phyloP scores from a whole-genome alignment of 1,140 invertebrate genomes.

The Drosophila lowei region DNA sequence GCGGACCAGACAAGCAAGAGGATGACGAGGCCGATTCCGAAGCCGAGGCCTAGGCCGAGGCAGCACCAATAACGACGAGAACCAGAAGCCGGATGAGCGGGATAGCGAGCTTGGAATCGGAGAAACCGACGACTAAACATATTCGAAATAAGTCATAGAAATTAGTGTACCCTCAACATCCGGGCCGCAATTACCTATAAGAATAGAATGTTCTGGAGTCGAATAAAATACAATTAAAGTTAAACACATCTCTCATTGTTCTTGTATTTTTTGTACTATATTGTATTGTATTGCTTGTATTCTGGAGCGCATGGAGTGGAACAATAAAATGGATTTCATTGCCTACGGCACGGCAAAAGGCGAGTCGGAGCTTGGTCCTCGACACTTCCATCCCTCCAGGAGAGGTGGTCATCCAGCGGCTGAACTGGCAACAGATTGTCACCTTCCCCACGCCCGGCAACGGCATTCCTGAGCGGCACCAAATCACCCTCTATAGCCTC shows the following conservation, averaged over 20 bases:
- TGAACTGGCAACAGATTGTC: conserved; percentile 97
- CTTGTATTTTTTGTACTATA: too few relatives aligned
- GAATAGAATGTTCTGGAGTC: too few relatives aligned
- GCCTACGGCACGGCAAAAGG: conserved; percentile 94
- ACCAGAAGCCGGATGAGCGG: conserved; percentile 10
- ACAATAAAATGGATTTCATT: conserved; percentile 96
- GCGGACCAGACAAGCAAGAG: conserved; percentile 32
- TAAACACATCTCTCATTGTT: too few relatives aligned
- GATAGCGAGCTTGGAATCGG: conserved; percentile 21
- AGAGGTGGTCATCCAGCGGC: conserved; percentile 93
- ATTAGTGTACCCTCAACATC: background rate
- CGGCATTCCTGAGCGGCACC: too few relatives aligned
- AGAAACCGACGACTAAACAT: conserved; percentile 40
- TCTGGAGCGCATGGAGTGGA: conserved; percentile 94
- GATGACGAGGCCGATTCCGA: background rate
- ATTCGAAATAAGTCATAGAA: conserved; percentile 1
- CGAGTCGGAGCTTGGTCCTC: conserved; percentile 60
- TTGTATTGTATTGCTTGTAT: too few relatives aligned
- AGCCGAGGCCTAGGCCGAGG: too few relatives aligned
- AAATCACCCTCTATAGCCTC: too few relatives aligned
- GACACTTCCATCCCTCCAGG: conserved; percentile 84
- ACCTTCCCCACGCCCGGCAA: conserved; percentile 87
- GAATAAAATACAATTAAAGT: too few relatives aligned
- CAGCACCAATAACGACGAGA: conserved; percentile 64
- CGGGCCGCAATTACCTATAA: too few relatives aligned